A percentile compares a stretch with the other conserved stretches of the same genome.
These are phyloP conservation scores for Emmelina monodactyla DNA, from an alignment of 2,888 invertebrate species.

Conservation along the genomic window DNA sequence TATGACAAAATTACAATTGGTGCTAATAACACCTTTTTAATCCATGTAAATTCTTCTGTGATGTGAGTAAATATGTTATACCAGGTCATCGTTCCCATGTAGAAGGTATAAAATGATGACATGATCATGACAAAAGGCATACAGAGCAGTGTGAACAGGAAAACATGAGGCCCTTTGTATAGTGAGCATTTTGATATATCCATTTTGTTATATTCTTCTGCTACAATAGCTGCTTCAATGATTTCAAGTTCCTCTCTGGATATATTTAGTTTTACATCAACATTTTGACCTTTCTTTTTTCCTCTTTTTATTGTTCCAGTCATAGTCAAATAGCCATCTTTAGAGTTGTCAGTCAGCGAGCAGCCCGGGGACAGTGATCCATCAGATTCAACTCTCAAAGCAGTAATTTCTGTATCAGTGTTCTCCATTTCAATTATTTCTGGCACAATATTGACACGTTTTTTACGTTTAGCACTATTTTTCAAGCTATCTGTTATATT, in stretches of 20 bases:
- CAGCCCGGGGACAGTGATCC: conserved; percentile 62
- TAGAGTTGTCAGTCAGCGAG: conserved; percentile 58
- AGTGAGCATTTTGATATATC: conserved; percentile 64
- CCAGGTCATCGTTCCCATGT: conserved; percentile 79
- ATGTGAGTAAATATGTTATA: conserved; percentile 77
- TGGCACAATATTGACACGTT: conserved; percentile 70
- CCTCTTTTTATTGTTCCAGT: conserved; percentile 77
- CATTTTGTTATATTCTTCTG: conserved; percentile 64
- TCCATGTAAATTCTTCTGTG: conserved; percentile 70
- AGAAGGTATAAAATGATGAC: conserved; percentile 74
- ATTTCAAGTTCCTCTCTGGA: conserved; percentile 75
- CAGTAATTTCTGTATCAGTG: conserved; percentile 47
- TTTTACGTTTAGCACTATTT: conserved; percentile 61
- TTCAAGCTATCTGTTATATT: conserved; percentile 49
- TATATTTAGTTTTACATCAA: conserved; percentile 76
- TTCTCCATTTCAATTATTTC: conserved; percentile 49
- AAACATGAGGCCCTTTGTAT: conserved; percentile 71
- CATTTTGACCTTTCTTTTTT: conserved; percentile 74
- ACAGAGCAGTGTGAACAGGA: conserved; percentile 69
- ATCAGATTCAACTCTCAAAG: conserved; percentile 47
- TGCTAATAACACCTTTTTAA: conserved; percentile 69
- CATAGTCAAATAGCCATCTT: conserved; percentile 72
- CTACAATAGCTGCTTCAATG: conserved; percentile 70
- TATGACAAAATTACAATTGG: conserved; percentile 74
- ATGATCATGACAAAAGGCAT: conserved; percentile 71